These are phyloP conservation scores for Pollicipes pollicipes DNA, from an alignment of 1,140 invertebrate genomes.

Conservation along the genomic window DNA sequence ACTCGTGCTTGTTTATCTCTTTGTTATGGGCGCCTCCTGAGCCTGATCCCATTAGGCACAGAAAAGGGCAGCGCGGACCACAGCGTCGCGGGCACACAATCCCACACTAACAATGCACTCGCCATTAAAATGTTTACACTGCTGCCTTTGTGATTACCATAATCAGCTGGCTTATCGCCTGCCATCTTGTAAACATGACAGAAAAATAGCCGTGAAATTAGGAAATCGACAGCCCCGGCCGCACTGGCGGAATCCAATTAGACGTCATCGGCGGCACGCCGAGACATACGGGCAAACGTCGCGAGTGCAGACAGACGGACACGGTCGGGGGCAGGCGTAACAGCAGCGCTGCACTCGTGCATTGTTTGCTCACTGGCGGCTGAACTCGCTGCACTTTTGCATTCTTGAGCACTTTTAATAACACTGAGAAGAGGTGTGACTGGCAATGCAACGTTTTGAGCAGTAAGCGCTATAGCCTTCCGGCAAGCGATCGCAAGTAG, in stretches of 20 bases:
- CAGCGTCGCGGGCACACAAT: not conserved
- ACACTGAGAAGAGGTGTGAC: too few relatives aligned
- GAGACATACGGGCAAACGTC: too few relatives aligned
- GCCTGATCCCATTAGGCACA: not conserved
- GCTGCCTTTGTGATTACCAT: not conserved
- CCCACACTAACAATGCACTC: not conserved
- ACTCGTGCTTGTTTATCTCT: not conserved
- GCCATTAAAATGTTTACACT: conserved; percentile 1
- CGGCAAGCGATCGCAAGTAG: too few relatives aligned
- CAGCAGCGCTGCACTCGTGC: too few relatives aligned
- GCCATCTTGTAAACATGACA: conserved; percentile 1
- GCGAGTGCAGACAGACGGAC: too few relatives aligned
- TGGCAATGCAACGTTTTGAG: too few relatives aligned
- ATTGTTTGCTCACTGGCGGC: too few relatives aligned
- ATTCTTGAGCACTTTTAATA: too few relatives aligned
- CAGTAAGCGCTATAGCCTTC: too few relatives aligned
- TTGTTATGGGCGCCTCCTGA: not conserved
- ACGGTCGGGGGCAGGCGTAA: too few relatives aligned
- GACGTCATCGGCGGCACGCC: too few relatives aligned
- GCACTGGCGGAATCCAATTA: not conserved
- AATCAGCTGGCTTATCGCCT: not conserved
- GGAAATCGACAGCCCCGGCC: not conserved
- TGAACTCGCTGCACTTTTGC: too few relatives aligned
- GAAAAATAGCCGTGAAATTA: not conserved
- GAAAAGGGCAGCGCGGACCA: not conserved